Base-by-base conservation (phyloP, 1,140 invertebrate genomes). In the Micrasema minimum region DNA sequence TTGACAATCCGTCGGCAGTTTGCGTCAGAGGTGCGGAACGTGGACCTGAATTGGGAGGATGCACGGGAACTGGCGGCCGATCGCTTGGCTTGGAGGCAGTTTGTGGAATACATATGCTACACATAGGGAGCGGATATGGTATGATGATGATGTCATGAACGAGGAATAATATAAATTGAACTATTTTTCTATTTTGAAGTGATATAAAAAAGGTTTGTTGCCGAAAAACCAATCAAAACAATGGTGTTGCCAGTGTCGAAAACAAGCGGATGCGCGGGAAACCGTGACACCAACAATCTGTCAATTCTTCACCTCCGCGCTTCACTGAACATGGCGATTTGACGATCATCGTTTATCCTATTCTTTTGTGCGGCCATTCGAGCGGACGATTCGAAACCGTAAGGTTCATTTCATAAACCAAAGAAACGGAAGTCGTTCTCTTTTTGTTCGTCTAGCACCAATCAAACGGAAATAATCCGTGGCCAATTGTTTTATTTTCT, bases 271-370 rank as follows among this genome's bases (percentile, higher is more conserved):
- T 7, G 26, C 26, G 48, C 48, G 59, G 23, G 55, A 65, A 46
- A 31, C 61, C 61, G 43, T 65, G 61, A 65, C 38, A 65, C 43
- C 22, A 61, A 72, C 64, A 62, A 72, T 67, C 64, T 61, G 71
- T 62, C 71, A 59, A 68, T 43, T 72, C 68, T 66, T 66, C 71
- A 69, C 71, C 71, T 72, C 55, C 38, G 46, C 48, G 71, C 51
- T 16, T 31, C 66, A 65, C 26, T 48, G 57, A 26, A 46, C 41
- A 38, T 37, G 22, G 43, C 53, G 7, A 31, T 31, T 31, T 31
- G 26, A 31, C 26, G 41, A 72, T 66, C 53, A 71, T 66, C 45
- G 48, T 65, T 64, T 37, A 37, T 18, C 69, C 71, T 66, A 72
- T 72, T 72, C 66, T 72, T 53, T 69, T 48, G 50, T 26, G 53